These are phyloP conservation scores for Pelodiscus sinensis DNA, from an alignment of 2,113 vertebrate genomes.

Conservation along the genomic window DNA sequence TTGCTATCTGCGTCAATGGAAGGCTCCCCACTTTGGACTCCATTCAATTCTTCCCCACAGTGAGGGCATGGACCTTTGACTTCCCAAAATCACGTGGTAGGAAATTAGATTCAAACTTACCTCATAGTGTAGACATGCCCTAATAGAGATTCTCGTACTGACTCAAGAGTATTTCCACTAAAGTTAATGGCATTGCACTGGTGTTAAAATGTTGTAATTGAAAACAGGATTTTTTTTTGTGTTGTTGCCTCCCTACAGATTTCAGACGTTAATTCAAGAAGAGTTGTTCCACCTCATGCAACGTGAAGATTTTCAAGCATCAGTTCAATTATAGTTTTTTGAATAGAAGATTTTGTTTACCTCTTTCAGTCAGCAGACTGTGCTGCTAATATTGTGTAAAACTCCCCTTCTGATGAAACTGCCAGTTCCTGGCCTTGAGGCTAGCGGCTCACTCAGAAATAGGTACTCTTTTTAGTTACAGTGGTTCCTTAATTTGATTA, in stretches of 20 bases:
- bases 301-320: neutral
- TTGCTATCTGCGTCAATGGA: too few species aligned
- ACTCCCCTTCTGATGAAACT: neutral
- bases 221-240: neutral
- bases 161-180: neutral
- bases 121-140: too few species aligned
- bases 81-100: too few species aligned
- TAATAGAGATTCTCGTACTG: neutral
- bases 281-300: neutral
- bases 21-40: too few species aligned
- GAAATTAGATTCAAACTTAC: too few species aligned
- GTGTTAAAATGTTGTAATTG: neutral
- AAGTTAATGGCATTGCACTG: neutral
- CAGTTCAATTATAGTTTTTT: neutral
- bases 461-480: neutral
- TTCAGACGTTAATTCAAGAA: neutral
- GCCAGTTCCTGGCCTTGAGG: neutral
- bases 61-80: too few species aligned
- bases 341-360: neutral
- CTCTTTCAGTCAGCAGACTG: neutral
- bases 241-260: neutral
- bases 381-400: neutral
- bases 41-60: too few species aligned
- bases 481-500: neutral
- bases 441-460: neutral